Evolutionary conservation across 2,797 vertebrate genomes (phyloP).

Genomic region (Pantherophis alleghaniensis): DNA sequence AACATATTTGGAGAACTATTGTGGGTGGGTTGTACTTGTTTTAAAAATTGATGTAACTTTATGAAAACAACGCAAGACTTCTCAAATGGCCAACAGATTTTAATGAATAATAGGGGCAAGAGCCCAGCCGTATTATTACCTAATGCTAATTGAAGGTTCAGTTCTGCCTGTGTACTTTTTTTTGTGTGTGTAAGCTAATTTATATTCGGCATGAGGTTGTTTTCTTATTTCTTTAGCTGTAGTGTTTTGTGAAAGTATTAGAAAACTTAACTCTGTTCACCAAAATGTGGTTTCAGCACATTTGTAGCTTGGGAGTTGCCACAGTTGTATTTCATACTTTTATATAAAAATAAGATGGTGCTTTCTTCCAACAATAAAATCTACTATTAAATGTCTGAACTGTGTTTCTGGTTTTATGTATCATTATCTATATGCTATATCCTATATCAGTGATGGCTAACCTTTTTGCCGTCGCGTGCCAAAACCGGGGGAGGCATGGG

Average conservation of each 20-base stretch:
- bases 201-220: constrained; percentile 48
- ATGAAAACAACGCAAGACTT: constrained; percentile 26
- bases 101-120: constrained; percentile 6
- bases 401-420: constrained; percentile 11
- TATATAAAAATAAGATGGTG: constrained; percentile 55
- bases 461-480: too few relatives aligned
- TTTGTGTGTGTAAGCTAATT: constrained; percentile 49
- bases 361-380: constrained; percentile 65
- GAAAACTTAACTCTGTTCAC: constrained; percentile 45
- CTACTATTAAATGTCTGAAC: constrained; percentile 22
- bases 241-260: constrained; percentile 42
- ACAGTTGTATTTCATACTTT: constrained; percentile 59
- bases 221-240: constrained; percentile 47
- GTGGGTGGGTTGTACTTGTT: constrained; percentile 3
- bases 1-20: constrained; percentile 2
- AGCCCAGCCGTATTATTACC: not conserved
- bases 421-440: not conserved
- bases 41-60: not conserved
- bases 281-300: constrained; percentile 56
- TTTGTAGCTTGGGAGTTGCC: constrained; percentile 61
- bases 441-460: not conserved
- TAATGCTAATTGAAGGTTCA: not conserved
- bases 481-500: too few relatives aligned
- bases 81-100: not conserved
- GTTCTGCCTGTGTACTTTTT: not conserved